Percentiles rank a stretch among this genome's conserved stretches.
phyloP scores from a whole-genome alignment of 2,888 invertebrate species.

The Leucoptera coffeella region DNA sequence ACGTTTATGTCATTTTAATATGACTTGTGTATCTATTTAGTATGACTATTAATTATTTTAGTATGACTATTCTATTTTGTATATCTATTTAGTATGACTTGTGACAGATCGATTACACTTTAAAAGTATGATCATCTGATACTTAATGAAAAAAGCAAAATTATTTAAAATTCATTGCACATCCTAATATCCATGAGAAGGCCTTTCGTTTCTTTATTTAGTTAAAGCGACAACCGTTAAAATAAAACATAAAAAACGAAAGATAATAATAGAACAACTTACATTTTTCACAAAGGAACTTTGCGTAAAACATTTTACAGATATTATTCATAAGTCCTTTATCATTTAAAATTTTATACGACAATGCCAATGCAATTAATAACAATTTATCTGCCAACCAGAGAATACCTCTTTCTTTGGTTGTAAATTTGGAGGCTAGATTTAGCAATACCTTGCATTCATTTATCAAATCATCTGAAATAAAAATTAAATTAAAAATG shows the following conservation, averaged over 20 bases:
- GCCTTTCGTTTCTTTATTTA: too few species aligned
- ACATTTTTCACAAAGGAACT: slow-evolving; percentile 49
- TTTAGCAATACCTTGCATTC: slow-evolving; percentile 31
- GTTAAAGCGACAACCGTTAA: not conserved
- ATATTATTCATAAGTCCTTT: slow-evolving; percentile 42
- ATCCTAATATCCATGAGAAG: too few species aligned
- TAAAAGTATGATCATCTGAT: too few species aligned
- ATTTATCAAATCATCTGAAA: slow-evolving; percentile 24
- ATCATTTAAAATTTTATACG: slow-evolving; percentile 28
- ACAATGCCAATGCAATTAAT: slow-evolving; percentile 33
- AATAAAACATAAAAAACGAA: not conserved
- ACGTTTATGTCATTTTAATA: too few species aligned
- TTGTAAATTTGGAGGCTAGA: slow-evolving; percentile 29
- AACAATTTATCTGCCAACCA: slow-evolving; percentile 55
- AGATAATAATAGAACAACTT: slow-evolving; percentile 10
- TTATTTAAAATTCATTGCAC: too few species aligned
- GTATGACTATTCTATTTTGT: too few species aligned
- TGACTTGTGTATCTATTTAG: too few species aligned
- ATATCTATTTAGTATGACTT: too few species aligned
- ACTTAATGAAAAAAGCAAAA: too few species aligned
- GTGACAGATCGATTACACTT: too few species aligned
- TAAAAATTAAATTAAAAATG: not conserved
- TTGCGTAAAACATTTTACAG: slow-evolving; percentile 45
- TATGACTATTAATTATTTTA: too few species aligned
- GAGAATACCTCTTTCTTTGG: slow-evolving; percentile 38